Percentiles rank a stretch among this genome's conserved stretches.
These are phyloP conservation scores for Mesocricetus auratus DNA, from an alignment of 2,113 vertebrate genomes.

Conservation along the genomic window DNA sequence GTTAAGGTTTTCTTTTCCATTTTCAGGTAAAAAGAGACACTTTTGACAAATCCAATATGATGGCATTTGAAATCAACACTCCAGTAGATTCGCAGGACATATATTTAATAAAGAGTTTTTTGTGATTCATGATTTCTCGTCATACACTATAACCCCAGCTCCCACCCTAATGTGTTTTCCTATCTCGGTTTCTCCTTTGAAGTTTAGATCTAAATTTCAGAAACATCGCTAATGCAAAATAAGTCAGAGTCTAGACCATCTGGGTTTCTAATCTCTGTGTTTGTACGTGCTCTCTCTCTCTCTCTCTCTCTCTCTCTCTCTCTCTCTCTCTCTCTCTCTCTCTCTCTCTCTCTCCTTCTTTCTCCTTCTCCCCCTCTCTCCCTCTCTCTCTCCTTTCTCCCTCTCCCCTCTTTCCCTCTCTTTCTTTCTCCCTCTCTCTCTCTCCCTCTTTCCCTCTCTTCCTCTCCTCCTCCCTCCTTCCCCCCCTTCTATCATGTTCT, in stretches of 20 bases:
- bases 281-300: not conserved
- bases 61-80: constrained; percentile 25
- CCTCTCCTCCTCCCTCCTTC: not conserved
- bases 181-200: constrained; percentile 51
- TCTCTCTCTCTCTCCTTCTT: not conserved
- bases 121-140: constrained; percentile 57
- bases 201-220: constrained; percentile 60
- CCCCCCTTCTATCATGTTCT: not conserved
- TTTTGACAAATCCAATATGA: constrained; percentile 16
- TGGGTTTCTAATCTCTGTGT: not conserved
- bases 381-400: too few relatives aligned
- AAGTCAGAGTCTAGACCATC: constrained; percentile 46
- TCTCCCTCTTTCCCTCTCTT: not conserved
- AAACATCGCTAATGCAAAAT: constrained; percentile 64
- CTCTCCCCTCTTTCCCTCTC: not conserved
- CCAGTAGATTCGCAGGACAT: constrained; percentile 33
- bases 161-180: constrained; percentile 50
- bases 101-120: constrained; percentile 48
- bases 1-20: not conserved
- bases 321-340: not conserved
- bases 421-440: not conserved
- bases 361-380: not conserved
- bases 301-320: not conserved
- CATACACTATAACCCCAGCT: not conserved
- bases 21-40: constrained; percentile 60